Conservation (phyloP, 2,113 vertebrate genomes). For the Gymnarchus niloticus region DNA sequence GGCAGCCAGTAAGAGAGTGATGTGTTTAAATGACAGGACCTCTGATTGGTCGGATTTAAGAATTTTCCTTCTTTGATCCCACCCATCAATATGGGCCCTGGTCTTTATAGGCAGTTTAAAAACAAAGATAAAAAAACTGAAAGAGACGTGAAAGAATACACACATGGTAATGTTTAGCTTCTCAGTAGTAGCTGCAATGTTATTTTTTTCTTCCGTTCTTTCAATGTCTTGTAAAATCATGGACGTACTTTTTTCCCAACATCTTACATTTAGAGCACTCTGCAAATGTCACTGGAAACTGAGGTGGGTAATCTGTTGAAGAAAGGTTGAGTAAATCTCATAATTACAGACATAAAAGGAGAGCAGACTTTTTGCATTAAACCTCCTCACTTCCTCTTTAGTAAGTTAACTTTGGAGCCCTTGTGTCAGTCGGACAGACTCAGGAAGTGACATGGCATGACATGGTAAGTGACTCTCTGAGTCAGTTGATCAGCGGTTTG, state of each 20-base stretch:
- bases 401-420: slow-evolving; percentile 19
- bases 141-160: slow-evolving; percentile 48
- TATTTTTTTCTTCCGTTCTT: slow-evolving; percentile 45
- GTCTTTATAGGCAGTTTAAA: slow-evolving; percentile 62
- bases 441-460: background rate
- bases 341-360: slow-evolving; percentile 41
- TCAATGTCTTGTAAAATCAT: slow-evolving; percentile 3
- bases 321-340: slow-evolving; percentile 33
- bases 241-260: slow-evolving; percentile 22
- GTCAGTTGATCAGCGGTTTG: slow-evolving; percentile 11
- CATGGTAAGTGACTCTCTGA: background rate
- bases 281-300: slow-evolving; percentile 33
- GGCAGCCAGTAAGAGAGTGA: slow-evolving; percentile 49
- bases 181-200: slow-evolving; percentile 52
- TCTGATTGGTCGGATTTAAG: slow-evolving; percentile 49
- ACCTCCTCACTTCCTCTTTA: slow-evolving; percentile 34
- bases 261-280: slow-evolving; percentile 31
- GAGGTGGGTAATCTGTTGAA: slow-evolving; percentile 29
- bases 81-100: slow-evolving; percentile 37
- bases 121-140: slow-evolving; percentile 42
- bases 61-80: slow-evolving; percentile 54
- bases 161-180: slow-evolving; percentile 65
- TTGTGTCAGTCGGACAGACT: background rate
- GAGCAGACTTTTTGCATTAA: slow-evolving; percentile 32
- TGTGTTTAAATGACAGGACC: slow-evolving; percentile 14